phyloP scores from a whole-genome alignment of 2,797 vertebrate genomes.

The Mus caroli region DNA sequence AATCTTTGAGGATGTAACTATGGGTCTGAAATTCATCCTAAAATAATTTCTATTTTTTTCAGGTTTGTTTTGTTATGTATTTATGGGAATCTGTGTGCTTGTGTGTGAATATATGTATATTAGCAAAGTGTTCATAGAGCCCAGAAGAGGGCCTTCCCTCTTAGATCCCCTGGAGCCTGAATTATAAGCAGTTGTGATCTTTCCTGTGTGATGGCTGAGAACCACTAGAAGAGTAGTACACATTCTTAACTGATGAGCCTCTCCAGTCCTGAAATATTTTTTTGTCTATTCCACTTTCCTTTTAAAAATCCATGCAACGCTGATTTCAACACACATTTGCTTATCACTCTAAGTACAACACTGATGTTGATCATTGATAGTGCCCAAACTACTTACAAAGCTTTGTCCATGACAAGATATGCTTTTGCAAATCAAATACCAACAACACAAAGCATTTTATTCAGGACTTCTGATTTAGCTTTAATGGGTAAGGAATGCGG shows the following conservation, averaged over 20 bases:
- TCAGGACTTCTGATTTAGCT: background rate
- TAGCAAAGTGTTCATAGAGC: background rate
- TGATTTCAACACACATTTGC: background rate
- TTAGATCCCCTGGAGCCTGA: background rate
- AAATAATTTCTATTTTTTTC: background rate
- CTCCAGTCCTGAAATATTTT: background rate
- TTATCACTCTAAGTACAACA: background rate
- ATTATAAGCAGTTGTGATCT: background rate
- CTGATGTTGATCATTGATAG: background rate
- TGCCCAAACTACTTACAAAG: background rate
- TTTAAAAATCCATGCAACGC: background rate
- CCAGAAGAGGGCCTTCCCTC: background rate
- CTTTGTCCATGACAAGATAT: background rate
- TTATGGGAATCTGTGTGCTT: background rate
- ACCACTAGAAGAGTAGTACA: no score
- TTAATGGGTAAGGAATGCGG: no score
- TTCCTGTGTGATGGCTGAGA: background rate
- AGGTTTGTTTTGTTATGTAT: background rate
- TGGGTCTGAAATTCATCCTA: background rate
- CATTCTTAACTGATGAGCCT: background rate
- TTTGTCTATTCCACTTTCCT: background rate
- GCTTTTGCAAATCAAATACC: background rate
- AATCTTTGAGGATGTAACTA: background rate
- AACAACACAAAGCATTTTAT: background rate
- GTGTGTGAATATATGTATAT: background rate